Base-by-base conservation (phyloP, 30 jellyfish, hydroid and myxozoan species). In the Chrysaora quinquecirrha region DNA sequence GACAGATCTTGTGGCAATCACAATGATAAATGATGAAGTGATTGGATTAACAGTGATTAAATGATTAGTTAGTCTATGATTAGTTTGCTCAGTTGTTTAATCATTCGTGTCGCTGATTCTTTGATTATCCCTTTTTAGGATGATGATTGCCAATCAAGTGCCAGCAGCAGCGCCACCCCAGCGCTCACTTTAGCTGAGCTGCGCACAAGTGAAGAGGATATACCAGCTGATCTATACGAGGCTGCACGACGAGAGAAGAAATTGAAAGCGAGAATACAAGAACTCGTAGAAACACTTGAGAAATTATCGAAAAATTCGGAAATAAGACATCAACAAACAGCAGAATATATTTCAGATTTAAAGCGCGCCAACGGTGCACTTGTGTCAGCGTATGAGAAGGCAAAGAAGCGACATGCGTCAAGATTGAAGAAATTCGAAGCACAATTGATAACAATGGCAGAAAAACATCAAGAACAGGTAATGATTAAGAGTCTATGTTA, bases 331-430 rank as follows among this genome's bases (percentile, higher is more conserved):
- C 96, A 88, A 34, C 97, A 88, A 75, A 94, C 96, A 68, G 97
- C 96, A 30, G 99, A 94, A 84, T 94, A 94, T 75, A 94, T 94
- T 12, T 66, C 89, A 9, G 99, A 94, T 69, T 76, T 94, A 67
- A 94, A 94, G 74, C 97, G 99, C 19, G 99, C 99, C 47, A 94
- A 94, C 74, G 96, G 99, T 43, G 97, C 99, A 38, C 73, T 94
- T 71, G 99, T 94, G 22, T 82, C 99, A 48, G 99, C 99, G 65
- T 94, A 94, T 95, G 99, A 94, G 38, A 94, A 94, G 80, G 97
- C 99, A 87, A 94, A 94, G 90, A 94, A 94, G 75, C 47, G 99
- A 32, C 97, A 94, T 67, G 99, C 99, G 67, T 65, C 98, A 52
- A 54, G 99, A 60, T 65, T 94, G 62, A 94, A 94, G 97, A 88